Conservation (phyloP, 2,113 vertebrate species). For the Ardeotis arabs region DNA sequence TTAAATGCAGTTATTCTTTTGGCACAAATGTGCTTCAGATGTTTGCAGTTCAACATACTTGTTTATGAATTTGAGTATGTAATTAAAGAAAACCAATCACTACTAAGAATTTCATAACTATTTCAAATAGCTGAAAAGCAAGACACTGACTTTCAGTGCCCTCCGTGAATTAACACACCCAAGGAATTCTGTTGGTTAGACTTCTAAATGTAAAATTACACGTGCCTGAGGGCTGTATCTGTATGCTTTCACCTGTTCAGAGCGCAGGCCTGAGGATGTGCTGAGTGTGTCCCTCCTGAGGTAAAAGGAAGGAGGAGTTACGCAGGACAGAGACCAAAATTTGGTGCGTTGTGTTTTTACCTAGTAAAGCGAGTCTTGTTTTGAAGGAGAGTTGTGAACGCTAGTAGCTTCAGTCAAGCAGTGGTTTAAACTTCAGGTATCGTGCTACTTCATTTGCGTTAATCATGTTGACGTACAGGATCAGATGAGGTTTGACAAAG, state of each 20-base stretch:
- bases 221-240: neutral
- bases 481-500: constrained; percentile 10
- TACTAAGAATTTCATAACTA: neutral
- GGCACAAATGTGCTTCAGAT: neutral
- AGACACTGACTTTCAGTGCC: neutral
- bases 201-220: neutral
- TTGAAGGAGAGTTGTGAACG: neutral
- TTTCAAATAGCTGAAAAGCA: neutral
- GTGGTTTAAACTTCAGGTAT: neutral
- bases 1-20: neutral
- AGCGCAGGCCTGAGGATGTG: neutral
- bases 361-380: neutral
- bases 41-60: neutral
- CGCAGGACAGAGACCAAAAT: neutral
- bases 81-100: neutral
- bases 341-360: neutral
- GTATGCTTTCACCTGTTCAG: neutral
- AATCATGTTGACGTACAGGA: neutral
- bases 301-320: neutral
- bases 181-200: neutral
- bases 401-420: neutral
- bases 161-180: neutral
- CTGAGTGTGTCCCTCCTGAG: neutral
- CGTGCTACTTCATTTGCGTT: neutral
- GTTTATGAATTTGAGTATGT: neutral